A percentile compares a stretch with the other conserved stretches of the same genome.
phyloP scores from a whole-genome alignment of 2,113 vertebrate genomes.

The Oncorhynchus tshawytscha region DNA sequence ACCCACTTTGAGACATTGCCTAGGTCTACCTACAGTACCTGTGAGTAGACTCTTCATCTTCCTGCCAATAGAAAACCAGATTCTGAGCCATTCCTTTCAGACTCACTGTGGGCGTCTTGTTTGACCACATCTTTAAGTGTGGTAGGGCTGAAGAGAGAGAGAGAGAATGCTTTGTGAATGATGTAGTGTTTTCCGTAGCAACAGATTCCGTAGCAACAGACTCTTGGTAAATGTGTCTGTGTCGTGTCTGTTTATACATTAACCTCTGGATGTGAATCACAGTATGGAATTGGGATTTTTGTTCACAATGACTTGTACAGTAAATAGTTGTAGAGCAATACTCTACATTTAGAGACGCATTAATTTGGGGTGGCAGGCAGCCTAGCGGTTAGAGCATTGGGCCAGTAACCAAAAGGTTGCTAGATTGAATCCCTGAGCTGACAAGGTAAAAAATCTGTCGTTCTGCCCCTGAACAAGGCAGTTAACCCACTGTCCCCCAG shows the following conservation, averaged over 20 bases:
- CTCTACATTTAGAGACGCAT: neutral
- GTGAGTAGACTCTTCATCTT: neutral
- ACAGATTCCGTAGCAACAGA: neutral
- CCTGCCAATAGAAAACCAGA: neutral
- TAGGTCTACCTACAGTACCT: neutral
- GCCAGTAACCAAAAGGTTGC: too few species aligned
- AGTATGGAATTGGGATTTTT: too few species aligned
- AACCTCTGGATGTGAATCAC: neutral
- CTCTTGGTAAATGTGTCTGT: neutral
- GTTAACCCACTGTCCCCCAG: too few species aligned
- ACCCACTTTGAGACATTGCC: neutral
- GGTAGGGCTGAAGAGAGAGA: neutral
- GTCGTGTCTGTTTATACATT: neutral
- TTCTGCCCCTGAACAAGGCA: too few species aligned
- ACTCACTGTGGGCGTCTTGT: neutral
- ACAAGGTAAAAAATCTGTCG: too few species aligned
- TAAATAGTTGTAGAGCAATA: neutral
- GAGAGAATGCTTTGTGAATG: neutral
- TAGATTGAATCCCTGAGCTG: too few species aligned
- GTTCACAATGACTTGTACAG: neutral
- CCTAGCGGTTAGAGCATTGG: too few species aligned
- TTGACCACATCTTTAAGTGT: neutral
- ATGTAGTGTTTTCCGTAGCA: neutral
- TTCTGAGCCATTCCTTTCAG: neutral
- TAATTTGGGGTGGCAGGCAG: neutral